Evolutionary conservation across 2,888 invertebrate genomes (phyloP).

Genomic region (Hypolimnas misippus): DNA sequence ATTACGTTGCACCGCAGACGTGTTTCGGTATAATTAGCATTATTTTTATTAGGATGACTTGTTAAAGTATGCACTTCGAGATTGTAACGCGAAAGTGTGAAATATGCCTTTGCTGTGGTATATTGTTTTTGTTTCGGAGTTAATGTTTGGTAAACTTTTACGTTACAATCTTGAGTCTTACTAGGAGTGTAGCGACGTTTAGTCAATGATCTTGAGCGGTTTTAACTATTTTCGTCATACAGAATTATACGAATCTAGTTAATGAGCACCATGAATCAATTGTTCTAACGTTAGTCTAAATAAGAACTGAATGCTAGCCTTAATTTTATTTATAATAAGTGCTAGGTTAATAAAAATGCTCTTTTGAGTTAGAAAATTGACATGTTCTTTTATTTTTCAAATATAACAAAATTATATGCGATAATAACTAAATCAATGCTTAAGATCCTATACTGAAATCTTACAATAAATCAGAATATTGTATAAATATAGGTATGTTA

Average conservation of each 20-base stretch:
- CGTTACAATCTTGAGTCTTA: constrained; percentile 36
- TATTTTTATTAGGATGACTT: constrained; percentile 56
- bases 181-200: constrained; percentile 31
- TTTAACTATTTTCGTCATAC: constrained; percentile 24
- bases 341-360: constrained; percentile 81
- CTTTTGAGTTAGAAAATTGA: constrained; percentile 82
- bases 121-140: not conserved
- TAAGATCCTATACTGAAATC: not conserved
- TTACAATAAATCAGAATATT: too few relatives aligned
- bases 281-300: constrained; percentile 71
- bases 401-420: not conserved
- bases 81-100: constrained; percentile 15
- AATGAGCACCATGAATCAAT: constrained; percentile 49
- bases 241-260: constrained; percentile 40
- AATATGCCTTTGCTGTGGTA: not conserved
- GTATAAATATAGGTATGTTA: too few relatives aligned
- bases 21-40: constrained; percentile 62
- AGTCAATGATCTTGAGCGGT: constrained; percentile 21
- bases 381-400: constrained; percentile 66
- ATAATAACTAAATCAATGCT: not conserved
- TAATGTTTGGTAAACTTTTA: not conserved
- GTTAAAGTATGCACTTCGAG: constrained; percentile 23
- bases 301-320: constrained; percentile 83
- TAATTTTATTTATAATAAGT: constrained; percentile 82
- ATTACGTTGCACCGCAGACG: constrained; percentile 58